Conservation (phyloP, 2,888 invertebrate genomes). For the Caenorhabditis sinica region DNA sequence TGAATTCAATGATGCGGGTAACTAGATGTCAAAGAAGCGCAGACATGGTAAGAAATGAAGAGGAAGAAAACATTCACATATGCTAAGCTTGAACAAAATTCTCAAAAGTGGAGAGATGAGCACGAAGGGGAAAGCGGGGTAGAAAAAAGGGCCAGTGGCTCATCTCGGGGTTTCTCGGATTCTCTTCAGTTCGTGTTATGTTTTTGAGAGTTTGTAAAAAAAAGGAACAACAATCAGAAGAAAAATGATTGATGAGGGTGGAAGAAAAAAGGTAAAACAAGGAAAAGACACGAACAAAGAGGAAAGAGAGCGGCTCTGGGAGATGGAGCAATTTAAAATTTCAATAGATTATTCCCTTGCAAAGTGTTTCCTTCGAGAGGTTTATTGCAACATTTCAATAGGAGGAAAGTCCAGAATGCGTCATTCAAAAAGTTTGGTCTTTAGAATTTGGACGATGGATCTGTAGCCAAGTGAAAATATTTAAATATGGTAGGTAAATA, state of each 20-base stretch:
- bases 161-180: background rate
- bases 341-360: background rate
- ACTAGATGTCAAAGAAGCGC: conserved; percentile 34
- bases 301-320: background rate
- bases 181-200: background rate
- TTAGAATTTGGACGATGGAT: background rate
- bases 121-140: background rate
- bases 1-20: conserved; percentile 50
- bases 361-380: background rate
- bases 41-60: conserved; percentile 27
- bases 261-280: conserved; percentile 3
- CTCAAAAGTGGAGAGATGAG: conserved; percentile 14
- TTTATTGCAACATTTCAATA: conserved; percentile 15
- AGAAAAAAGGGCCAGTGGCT: conserved; percentile 1
- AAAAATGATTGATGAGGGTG: conserved; percentile 26
- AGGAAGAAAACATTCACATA: conserved; percentile 29
- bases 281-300: background rate
- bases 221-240: background rate
- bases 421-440: background rate
- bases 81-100: conserved; percentile 23
- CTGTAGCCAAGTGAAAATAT: too few species aligned
- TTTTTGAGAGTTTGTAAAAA: background rate
- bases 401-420: background rate
- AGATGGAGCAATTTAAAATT: background rate
- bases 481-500: too few species aligned